Evolutionary conservation across 64 coral and sea anemone genomes (phyloP), one percentile per base, ranked within the genome.

Genomic region (Astreopora myriophthalma): DNA sequence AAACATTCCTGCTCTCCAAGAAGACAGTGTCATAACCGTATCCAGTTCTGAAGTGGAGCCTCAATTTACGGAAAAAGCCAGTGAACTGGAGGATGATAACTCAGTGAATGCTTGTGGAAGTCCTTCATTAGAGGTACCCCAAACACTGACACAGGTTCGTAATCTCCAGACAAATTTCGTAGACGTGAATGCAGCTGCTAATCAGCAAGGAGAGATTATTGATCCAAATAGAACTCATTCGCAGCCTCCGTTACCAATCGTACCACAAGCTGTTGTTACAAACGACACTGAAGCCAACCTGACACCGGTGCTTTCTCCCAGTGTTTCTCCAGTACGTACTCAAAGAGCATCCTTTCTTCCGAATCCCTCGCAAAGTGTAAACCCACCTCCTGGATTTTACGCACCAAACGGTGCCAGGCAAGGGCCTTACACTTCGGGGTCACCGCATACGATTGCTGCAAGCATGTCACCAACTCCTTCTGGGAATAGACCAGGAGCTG

Each of bases 341-440:
- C 48, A 29, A 60, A 34, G 49, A 14, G 28, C 74, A 77, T 5
- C 22, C 2, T n/a, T 8, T 2, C 39, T 28, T 27, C 13, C 74
- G 3, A 77, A 39, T 60, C 76, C 49, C 22, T 2, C 49, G 1
- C 48, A 14, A 60, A 12, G 6, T 14, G 24, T 80, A 27, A 60
- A 80, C 27, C 76, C 76, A 34, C 76, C 76, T 60, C 76, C 76
- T 34, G 76, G 76, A 1, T 80, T 80, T 7, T 22, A 23, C 57
- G n/a, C 13, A 1, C 31, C 31, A n/a, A 57, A 38, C 5, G 20
- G 19, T 24, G 2, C 25, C 9, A 19, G 11, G 11, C 44, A 52
- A n/a, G 34, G 10, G 17, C 58, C 79, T 65, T 34, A 64, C 23
- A 7, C 33, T 34, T 23, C 57, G 8, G 13, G 29, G 35, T 64